Conservation (phyloP, 2,888 invertebrate species). For the Aethes cnicana region DNA sequence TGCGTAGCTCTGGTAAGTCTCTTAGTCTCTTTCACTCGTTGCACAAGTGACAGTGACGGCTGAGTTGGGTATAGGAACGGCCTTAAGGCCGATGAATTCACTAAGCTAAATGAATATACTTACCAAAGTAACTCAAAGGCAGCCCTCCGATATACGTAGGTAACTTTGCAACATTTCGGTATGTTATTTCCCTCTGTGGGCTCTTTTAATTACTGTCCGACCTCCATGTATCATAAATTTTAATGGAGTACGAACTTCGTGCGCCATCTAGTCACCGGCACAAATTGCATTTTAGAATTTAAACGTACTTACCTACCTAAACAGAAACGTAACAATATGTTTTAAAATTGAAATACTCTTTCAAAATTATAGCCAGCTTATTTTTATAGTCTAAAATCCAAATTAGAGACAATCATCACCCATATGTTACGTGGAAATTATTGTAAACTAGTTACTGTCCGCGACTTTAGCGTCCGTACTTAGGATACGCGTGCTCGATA, state of each 20-base stretch:
- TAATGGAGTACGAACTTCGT: conserved; percentile 62
- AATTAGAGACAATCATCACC: too few relatives aligned
- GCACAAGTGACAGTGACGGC: too few relatives aligned
- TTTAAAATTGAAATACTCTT: conserved; percentile 36
- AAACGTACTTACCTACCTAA: too few relatives aligned
- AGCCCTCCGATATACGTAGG: conserved; percentile 44
- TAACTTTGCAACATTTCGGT: conserved; percentile 54
- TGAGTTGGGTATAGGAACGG: too few relatives aligned
- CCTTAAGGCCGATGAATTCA: background rate
- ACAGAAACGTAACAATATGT: conserved; percentile 36
- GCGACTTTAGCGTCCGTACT: too few relatives aligned
- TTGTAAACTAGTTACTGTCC: too few relatives aligned
- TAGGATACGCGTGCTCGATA: too few relatives aligned
- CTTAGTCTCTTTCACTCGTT: too few relatives aligned
- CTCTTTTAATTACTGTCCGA: conserved; percentile 74
- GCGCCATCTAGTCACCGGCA: conserved; percentile 42
- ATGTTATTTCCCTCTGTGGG: conserved; percentile 66
- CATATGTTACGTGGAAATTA: too few relatives aligned
- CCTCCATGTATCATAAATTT: conserved; percentile 75
- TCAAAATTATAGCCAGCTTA: background rate
- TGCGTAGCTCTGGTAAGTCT: too few relatives aligned
- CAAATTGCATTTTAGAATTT: conserved; percentile 71
- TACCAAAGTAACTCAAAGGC: conserved; percentile 43
- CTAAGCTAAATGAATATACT: conserved; percentile 45
- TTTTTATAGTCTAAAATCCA: too few relatives aligned